Evolutionary conservation across 2,888 invertebrate genomes (phyloP).

Genomic region (Diarsia brunnea): DNA sequence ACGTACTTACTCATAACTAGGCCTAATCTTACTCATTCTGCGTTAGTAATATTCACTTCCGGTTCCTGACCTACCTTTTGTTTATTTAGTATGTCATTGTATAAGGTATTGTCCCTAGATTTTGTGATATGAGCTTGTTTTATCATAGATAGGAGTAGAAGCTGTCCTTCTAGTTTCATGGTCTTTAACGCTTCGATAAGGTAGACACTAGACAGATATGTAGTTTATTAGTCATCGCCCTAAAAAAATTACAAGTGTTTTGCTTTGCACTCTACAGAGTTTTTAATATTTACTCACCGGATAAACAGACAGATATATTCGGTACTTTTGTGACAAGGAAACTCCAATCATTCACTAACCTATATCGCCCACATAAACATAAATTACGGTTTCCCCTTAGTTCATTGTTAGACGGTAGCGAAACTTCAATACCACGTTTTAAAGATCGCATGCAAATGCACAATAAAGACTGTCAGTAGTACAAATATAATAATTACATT

Average conservation of each 20-base stretch:
- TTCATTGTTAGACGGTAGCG: slow-evolving; percentile 7
- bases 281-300: slow-evolving; percentile 15
- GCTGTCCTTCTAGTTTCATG: slow-evolving; percentile 42
- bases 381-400: slow-evolving; percentile 3
- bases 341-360: slow-evolving; percentile 4
- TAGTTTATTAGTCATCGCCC: slow-evolving; percentile 7
- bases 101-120: slow-evolving; percentile 13
- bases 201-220: not conserved
- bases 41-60: slow-evolving; percentile 61
- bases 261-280: slow-evolving; percentile 1
- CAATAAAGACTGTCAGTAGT: slow-evolving; percentile 36
- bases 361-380: slow-evolving; percentile 5
- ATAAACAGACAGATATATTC: slow-evolving; percentile 27
- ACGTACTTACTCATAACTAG: slow-evolving; percentile 35
- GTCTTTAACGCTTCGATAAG: slow-evolving; percentile 14
- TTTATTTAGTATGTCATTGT: slow-evolving; percentile 72
- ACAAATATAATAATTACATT: slow-evolving; percentile 60
- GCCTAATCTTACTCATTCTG: slow-evolving; percentile 60
- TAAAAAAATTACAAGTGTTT: not conserved
- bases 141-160: slow-evolving; percentile 19
- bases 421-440: slow-evolving; percentile 4
- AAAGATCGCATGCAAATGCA: slow-evolving; percentile 25
- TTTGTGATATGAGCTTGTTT: slow-evolving; percentile 21
- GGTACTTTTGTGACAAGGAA: slow-evolving; percentile 19
- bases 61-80: slow-evolving; percentile 67